Conservation (phyloP, 2,888 invertebrate genomes). For the Ochropleura plecta region DNA sequence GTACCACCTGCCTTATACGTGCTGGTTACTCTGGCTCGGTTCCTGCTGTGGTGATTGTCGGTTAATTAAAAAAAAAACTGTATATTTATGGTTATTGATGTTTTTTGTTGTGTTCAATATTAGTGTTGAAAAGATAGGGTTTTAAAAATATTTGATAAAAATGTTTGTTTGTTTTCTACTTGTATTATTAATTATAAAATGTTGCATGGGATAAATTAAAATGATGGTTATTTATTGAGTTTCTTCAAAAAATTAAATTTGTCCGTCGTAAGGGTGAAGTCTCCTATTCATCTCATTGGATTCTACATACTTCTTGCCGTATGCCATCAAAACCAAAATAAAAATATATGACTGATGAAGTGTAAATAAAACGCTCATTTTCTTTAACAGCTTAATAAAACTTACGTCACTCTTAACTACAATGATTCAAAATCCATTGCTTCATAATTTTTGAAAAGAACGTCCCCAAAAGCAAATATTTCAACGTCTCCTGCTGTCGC, state of each 20-base stretch:
- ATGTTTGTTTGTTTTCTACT: slow-evolving; percentile 11
- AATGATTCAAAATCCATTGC: neutral
- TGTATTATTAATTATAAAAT: slow-evolving; percentile 40
- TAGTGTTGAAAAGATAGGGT: slow-evolving; percentile 31
- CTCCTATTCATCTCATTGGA: neutral
- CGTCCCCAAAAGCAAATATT: no score
- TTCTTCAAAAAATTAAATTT: neutral
- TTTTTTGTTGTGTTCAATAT: slow-evolving; percentile 13
- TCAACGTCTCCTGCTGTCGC: no score
- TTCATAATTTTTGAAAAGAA: neutral
- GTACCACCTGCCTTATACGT: slow-evolving; percentile 73
- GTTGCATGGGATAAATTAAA: slow-evolving; percentile 43
- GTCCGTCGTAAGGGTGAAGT: neutral
- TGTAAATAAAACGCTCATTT: neutral
- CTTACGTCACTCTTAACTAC: neutral
- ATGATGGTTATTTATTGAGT: slow-evolving; percentile 43
- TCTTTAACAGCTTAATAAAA: neutral
- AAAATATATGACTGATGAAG: no score
- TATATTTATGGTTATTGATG: neutral
- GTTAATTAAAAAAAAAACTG: neutral
- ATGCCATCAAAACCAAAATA: neutral
- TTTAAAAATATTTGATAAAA: slow-evolving; percentile 10
- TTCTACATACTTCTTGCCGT: neutral
- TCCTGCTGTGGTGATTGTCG: slow-evolving; percentile 28
- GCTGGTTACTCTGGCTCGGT: neutral